Base-by-base conservation (phyloP, 2,113 vertebrate species). In the Chionodraco myersi region DNA sequence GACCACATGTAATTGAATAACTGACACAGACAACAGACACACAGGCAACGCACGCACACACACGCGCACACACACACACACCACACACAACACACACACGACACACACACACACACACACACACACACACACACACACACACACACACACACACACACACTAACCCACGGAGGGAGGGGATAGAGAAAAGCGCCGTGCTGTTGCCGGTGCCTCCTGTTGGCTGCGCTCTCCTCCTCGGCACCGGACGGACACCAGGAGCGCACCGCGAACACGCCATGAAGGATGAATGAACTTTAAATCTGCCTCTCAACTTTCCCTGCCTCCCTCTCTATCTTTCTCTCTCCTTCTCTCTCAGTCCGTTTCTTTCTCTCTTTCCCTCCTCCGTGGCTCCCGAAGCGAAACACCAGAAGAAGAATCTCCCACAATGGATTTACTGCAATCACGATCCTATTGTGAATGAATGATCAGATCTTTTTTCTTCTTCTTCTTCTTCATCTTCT, bases 261-360 rank as follows among this genome's bases (percentile, higher is more conserved):
- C 86, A 57, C 80, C 60, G 52, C 10, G 75, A 67, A 77, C 71
- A 70, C 79, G 7, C 36, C 36, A 48, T 8, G 75, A 77, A 79
- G 68, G 74, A 88, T 89, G 86, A 76, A 90, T 87, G 64, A 89
- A 92, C 90, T 92, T 92, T 90, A 84, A 85, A 90, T 87, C 58
- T 69, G 80, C 73, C 81, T 80, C 83, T 34, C 85, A 92, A 91
- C 88, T 86, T 88, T 89, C 79, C 0, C 56, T 18, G 3, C 44
- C 11, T n/a, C 57, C 57, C 41, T 34, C 34, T 26, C 10, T 45
- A 10, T 56, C 21, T 26, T 12, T 54, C 10, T 48, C 56, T 48
- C 23, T 52, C 41, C 26, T 56, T 45, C 30, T 8, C 1, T 36
- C 34, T 26, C 16, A 41, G 36, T 41, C 36, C 6, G 36, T 51